These are phyloP conservation scores for Geotrupes spiniger DNA, from an alignment of 2,888 invertebrate species.

Conservation along the genomic window DNA sequence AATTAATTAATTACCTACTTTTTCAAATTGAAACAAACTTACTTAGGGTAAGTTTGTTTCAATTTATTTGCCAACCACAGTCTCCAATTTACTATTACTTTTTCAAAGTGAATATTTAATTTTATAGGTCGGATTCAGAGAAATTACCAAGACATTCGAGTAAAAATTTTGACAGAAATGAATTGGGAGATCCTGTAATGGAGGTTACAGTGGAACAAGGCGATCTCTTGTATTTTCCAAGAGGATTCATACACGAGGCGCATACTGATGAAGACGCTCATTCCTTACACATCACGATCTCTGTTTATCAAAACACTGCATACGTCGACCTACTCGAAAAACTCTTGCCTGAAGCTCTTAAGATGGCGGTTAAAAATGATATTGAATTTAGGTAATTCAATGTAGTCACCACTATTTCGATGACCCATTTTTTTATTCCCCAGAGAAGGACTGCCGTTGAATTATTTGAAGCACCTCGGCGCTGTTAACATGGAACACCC, in stretches of 20 bases:
- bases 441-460: conserved; percentile 70
- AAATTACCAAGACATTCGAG: conserved; percentile 81
- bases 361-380: conserved; percentile 68
- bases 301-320: conserved; percentile 86
- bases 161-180: conserved; percentile 67
- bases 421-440: conserved; percentile 53
- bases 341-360: conserved; percentile 71
- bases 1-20: not conserved
- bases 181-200: conserved; percentile 76
- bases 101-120: too few relatives aligned
- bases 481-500: conserved; percentile 56
- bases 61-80: too few relatives aligned
- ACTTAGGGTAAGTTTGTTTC: too few relatives aligned
- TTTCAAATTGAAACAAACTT: conserved; percentile 5
- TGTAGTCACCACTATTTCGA: not conserved
- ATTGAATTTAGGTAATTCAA: conserved; percentile 60
- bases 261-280: conserved; percentile 74
- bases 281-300: conserved; percentile 92
- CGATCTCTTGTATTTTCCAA: conserved; percentile 91
- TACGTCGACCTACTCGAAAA: conserved; percentile 88
- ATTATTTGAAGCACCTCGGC: conserved; percentile 75
- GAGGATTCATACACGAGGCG: conserved; percentile 85
- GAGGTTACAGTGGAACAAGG: conserved; percentile 80
- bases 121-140: conserved; percentile 55
- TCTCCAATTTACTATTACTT: too few relatives aligned